Base-by-base conservation (phyloP, 2,113 vertebrate species). In the Spizaetus ornatus region DNA sequence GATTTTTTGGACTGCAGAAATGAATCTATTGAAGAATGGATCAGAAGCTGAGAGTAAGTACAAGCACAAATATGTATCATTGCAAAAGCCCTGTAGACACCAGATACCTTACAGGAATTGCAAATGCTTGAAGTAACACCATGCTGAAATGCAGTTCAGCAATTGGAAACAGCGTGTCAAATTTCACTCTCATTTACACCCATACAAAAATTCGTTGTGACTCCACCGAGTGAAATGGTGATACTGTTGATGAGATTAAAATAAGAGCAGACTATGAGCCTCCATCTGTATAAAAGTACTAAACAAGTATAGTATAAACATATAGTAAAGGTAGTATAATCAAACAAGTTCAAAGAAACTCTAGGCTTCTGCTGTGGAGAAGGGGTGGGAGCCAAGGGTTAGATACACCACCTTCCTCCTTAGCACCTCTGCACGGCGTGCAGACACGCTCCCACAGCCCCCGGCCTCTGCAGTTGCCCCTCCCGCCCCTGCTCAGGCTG, bases 141-240 rank as follows among this genome's bases (percentile, higher is more conserved):
- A 83, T 2, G 29, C 18, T 93, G 80, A 95, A 93, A 91, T 5
- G 25, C 58, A 82, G 50, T 79, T 77, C 61, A 87, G 74, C 74
- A 61, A 84, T 8, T 67, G 66, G 91, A 89, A 94, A 90, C 15
- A 53, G 43, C 1, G 6, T 15, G 78, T 79, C 70, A 82, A 69
- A 94, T 79, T 96, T 91, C 87, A 87, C 56, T 94, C 80, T 81
- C 65, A 85, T 96, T 93, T 95, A 93, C 90, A 95, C 70, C 65
- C 69, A 61, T 10, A 45, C 62, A 53, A 87, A 84, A 70, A 48
- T 52, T 29, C 14, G 0, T 36, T 87, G 65, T 12, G 9, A 82
- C 40, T 90, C 43, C 43, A 82, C n/a, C 4, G 21, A 82, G 45
- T 43, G 58, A 80, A 96, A 94, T 11, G 40, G 67, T 66, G 82